A percentile compares a stretch with the other conserved stretches of the same genome.
These are phyloP conservation scores for Melolontha melolontha DNA, from an alignment of 2,888 invertebrate species.

Conservation along the genomic window DNA sequence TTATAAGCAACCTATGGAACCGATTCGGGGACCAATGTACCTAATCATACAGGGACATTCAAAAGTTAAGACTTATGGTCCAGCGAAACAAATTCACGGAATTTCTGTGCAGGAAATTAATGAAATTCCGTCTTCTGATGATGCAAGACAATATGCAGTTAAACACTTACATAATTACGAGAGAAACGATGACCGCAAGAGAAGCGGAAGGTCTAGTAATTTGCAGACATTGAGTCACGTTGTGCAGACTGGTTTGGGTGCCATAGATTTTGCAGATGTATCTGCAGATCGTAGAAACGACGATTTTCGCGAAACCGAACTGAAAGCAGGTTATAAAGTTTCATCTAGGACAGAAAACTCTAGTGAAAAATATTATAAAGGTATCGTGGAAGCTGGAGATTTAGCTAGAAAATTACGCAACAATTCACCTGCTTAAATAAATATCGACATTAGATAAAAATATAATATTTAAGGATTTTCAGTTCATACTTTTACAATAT, in stretches of 20 bases:
- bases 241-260: conserved; percentile 62
- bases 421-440: neutral
- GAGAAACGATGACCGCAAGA: conserved; percentile 52
- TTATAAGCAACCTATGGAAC: conserved; percentile 72
- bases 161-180: conserved; percentile 69
- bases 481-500: conserved; percentile 5
- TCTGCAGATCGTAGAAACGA: conserved; percentile 48
- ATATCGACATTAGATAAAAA: neutral
- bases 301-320: conserved; percentile 69
- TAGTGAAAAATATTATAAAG: conserved; percentile 71
- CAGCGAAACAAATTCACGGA: conserved; percentile 67
- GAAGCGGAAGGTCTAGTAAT: conserved; percentile 57
- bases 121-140: conserved; percentile 68
- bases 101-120: conserved; percentile 67
- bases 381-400: conserved; percentile 70
- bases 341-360: conserved; percentile 69
- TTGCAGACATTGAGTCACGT: conserved; percentile 63
- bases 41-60: conserved; percentile 88
- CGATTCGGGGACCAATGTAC: conserved; percentile 75
- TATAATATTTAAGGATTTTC: conserved; percentile 17
- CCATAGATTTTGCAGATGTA: conserved; percentile 59
- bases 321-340: conserved; percentile 71
- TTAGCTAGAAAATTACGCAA: conserved; percentile 53
- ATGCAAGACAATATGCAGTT: conserved; percentile 63
- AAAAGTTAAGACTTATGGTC: conserved; percentile 86